These are phyloP conservation scores for Miniopterus natalensis DNA, from an alignment of 2,113 vertebrate genomes.

Conservation along the genomic window DNA sequence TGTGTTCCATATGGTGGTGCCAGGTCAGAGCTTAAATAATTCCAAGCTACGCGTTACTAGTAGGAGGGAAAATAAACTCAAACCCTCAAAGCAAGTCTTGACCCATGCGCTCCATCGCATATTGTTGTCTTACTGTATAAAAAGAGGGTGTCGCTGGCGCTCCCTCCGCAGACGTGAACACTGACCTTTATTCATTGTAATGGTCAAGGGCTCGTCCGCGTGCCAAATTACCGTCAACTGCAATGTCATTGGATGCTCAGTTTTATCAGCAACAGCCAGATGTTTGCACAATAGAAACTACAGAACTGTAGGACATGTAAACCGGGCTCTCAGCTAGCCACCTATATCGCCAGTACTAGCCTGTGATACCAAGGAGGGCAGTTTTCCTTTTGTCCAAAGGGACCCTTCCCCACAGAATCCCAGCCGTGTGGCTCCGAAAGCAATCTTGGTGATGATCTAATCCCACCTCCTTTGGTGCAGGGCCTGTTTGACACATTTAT, in stretches of 20 bases:
- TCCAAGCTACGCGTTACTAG: background rate
- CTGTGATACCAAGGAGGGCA: background rate
- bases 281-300: background rate
- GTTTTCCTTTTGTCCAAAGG: background rate
- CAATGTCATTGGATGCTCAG: background rate
- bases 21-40: background rate
- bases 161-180: background rate
- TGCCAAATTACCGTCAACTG: background rate
- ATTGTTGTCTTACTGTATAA: background rate
- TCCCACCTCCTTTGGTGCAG: background rate
- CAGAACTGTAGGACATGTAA: fast-evolving
- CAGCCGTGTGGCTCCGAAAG: background rate
- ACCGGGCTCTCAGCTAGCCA: background rate
- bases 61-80: background rate
- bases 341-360: fast-evolving
- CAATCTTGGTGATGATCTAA: background rate
- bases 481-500: background rate
- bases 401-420: background rate
- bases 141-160: background rate
- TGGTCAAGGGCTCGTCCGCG: background rate
- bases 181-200: background rate
- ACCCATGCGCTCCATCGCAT: fast-evolving
- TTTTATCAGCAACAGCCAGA: background rate
- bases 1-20: background rate
- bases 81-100: background rate